These are phyloP conservation scores for Drosophila triauraria DNA, from an alignment of 1,140 invertebrate species.

Conservation along the genomic window DNA sequence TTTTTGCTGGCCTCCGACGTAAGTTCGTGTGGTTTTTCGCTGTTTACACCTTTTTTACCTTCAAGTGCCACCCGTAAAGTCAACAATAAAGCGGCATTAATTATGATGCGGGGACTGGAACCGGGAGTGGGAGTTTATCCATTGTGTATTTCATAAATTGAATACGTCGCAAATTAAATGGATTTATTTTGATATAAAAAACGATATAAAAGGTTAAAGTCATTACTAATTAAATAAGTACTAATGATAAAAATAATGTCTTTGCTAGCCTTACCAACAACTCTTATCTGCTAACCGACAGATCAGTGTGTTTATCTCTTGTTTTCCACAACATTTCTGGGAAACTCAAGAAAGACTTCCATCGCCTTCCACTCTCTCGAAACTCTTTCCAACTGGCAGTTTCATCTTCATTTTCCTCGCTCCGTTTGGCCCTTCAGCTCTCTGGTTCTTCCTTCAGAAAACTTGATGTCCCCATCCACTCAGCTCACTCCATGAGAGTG, in stretches of 20 bases:
- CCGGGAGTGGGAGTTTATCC: conserved; percentile 18
- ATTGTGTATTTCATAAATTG: conserved; percentile 27
- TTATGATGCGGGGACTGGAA: conserved; percentile 28
- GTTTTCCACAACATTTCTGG: background rate
- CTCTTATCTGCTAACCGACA: background rate
- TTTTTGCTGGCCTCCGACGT: conserved; percentile 39
- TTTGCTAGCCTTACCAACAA: background rate
- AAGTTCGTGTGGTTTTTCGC: conserved; percentile 51
- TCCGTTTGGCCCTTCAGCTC: conserved; percentile 20
- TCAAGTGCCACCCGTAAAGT: conserved; percentile 6
- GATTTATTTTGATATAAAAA: background rate
- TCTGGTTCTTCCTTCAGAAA: conserved; percentile 8
- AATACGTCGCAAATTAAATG: too few species aligned
- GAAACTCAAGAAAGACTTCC: background rate
- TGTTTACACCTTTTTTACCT: conserved; percentile 40
- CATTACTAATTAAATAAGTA: background rate
- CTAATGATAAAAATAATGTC: background rate
- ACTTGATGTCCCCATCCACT: conserved; percentile 8
- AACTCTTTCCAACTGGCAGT: conserved; percentile 10
- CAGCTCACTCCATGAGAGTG: background rate
- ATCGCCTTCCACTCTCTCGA: background rate
- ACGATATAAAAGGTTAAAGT: too few species aligned
- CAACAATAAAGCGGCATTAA: conserved; percentile 48
- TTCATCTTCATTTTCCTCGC: conserved; percentile 36
- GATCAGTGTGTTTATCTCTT: background rate